Conservation (phyloP, 2,797 vertebrate genomes). For the Bovichtus diacanthus region DNA sequence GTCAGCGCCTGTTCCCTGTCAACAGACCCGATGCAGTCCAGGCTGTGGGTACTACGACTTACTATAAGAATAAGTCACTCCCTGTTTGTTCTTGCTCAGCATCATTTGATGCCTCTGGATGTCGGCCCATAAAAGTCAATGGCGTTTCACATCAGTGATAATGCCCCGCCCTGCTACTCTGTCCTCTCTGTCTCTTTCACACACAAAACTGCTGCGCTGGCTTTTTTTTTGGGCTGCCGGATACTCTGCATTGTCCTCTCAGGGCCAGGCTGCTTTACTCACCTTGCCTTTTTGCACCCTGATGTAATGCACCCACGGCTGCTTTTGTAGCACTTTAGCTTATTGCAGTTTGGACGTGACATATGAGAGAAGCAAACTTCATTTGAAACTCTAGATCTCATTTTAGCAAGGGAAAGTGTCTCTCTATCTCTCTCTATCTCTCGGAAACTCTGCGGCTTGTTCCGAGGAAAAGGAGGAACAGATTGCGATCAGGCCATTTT, state of each 20-base stretch:
- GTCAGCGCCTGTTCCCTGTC: background rate
- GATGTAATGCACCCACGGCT: slow-evolving; percentile 36
- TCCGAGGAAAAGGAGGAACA: slow-evolving; percentile 25
- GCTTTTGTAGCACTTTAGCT: slow-evolving; percentile 55
- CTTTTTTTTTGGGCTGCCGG: slow-evolving; percentile 44
- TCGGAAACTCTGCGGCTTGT: slow-evolving; percentile 5
- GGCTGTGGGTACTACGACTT: background rate
- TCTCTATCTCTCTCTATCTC: slow-evolving; percentile 7
- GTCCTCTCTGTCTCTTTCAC: slow-evolving; percentile 46
- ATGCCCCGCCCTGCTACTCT: slow-evolving; percentile 35
- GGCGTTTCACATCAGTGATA: slow-evolving; percentile 50
- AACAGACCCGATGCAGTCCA: background rate
- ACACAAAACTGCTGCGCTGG: slow-evolving; percentile 59
- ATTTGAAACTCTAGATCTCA: background rate
- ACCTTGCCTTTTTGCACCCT: slow-evolving; percentile 54
- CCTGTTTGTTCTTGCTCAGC: slow-evolving; percentile 56
- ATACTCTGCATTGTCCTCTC: slow-evolving; percentile 58
- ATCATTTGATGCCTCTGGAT: slow-evolving; percentile 55
- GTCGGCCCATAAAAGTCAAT: slow-evolving; percentile 45
- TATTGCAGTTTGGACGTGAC: slow-evolving; percentile 48
- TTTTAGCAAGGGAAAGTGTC: background rate
- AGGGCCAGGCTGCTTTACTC: slow-evolving; percentile 53
- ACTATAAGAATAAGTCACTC: slow-evolving; percentile 16
- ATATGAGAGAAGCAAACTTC: slow-evolving; percentile 1
- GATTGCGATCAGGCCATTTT: slow-evolving; percentile 31